These are phyloP conservation scores for Irena cyanogastra DNA, from an alignment of 2,113 vertebrate species.

Conservation along the genomic window DNA sequence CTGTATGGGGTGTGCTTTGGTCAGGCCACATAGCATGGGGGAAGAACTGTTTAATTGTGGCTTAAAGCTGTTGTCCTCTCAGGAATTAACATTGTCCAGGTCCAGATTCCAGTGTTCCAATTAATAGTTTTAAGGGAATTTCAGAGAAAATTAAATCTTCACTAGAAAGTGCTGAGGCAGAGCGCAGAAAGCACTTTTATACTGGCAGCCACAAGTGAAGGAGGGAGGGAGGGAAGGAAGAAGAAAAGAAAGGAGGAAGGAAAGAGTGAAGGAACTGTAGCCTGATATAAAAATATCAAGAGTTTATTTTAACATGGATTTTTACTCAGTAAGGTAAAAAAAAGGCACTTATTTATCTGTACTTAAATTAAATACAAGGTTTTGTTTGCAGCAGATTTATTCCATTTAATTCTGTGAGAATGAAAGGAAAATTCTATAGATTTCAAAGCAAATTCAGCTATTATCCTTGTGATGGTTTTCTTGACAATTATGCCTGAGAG, in stretches of 20 bases:
- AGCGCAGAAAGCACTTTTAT: background rate
- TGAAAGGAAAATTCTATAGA: background rate
- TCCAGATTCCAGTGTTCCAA: background rate
- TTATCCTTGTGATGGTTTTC: background rate
- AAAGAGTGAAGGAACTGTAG: background rate
- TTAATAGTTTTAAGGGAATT: background rate
- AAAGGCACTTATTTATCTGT: background rate
- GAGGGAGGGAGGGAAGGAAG: background rate
- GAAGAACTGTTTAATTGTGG: background rate
- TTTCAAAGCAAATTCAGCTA: background rate
- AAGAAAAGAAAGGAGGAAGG: background rate
- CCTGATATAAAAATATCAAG: background rate
- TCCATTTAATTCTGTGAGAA: background rate
- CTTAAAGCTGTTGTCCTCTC: background rate
- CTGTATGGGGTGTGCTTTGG: background rate
- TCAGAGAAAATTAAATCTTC: background rate
- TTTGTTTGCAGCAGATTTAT: background rate
- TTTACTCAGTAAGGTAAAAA: background rate
- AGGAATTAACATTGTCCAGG: background rate
- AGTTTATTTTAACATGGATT: background rate
- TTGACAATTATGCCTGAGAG: background rate
- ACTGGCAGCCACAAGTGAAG: background rate
- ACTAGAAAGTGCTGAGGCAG: background rate
- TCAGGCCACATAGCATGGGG: rapidly evolving
- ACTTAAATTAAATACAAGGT: background rate